Evolutionary conservation across 2,113 vertebrate genomes (phyloP).

Genomic region (Triplophysa dalaica): DNA sequence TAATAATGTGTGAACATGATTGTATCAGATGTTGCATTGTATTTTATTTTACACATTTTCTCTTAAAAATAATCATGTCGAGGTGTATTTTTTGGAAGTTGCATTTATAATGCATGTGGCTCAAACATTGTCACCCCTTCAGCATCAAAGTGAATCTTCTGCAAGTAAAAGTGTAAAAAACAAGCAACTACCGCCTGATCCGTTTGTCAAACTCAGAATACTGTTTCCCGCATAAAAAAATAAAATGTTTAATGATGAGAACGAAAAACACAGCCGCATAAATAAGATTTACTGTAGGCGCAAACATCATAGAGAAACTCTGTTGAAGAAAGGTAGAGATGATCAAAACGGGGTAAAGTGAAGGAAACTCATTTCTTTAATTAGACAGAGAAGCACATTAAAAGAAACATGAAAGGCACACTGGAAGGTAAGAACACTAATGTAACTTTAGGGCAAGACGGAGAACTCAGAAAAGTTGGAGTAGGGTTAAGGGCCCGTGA

Average conservation of each 20-base stretch:
- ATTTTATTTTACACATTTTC: no score
- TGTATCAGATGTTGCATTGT: no score
- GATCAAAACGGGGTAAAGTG: conserved; percentile 16
- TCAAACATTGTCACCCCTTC: no score
- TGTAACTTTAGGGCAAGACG: not conserved
- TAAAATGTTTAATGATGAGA: conserved; percentile 7
- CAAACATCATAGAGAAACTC: conserved; percentile 16
- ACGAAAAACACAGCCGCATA: conserved; percentile 7
- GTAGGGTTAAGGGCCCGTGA: not conserved
- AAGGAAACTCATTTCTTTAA: conserved; percentile 11
- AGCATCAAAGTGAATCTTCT: no score
- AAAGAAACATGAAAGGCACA: not conserved
- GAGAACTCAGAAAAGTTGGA: not conserved
- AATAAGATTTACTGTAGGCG: not conserved
- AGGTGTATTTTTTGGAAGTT: no score
- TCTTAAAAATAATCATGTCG: no score
- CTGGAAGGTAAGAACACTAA: not conserved
- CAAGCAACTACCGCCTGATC: not conserved
- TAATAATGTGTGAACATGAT: no score
- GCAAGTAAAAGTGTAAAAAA: not conserved
- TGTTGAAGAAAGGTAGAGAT: not conserved
- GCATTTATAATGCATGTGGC: no score
- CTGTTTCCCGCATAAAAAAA: not conserved
- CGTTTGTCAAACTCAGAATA: not conserved
- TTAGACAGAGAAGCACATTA: conserved; percentile 20